These are phyloP conservation scores for Ametastegia equiseti DNA, from an alignment of 2,888 invertebrate species.

Conservation along the genomic window DNA sequence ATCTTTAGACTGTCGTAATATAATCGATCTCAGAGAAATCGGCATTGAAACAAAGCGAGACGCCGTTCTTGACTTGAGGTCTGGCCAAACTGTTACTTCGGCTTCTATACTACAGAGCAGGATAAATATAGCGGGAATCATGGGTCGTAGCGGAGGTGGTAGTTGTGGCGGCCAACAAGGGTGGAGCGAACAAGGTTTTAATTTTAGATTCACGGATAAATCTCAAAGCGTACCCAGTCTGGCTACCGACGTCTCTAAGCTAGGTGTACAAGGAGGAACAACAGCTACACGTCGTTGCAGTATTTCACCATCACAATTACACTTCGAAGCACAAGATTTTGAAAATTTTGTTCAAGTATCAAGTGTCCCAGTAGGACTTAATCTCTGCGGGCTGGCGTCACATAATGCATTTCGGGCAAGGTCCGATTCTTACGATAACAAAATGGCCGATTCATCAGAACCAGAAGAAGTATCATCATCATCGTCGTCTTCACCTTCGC, in stretches of 20 bases:
- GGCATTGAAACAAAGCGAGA: slow-evolving; percentile 69
- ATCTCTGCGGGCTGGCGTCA: slow-evolving; percentile 79
- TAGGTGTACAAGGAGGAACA: no score
- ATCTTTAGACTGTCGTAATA: slow-evolving; percentile 71
- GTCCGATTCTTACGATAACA: slow-evolving; percentile 57
- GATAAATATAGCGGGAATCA: slow-evolving; percentile 70
- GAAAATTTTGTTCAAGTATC: slow-evolving; percentile 75
- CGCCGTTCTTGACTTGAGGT: slow-evolving; percentile 67
- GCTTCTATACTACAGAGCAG: slow-evolving; percentile 62
- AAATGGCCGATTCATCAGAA: slow-evolving; percentile 61
- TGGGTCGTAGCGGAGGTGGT: slow-evolving; percentile 57
- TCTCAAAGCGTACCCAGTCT: slow-evolving; percentile 75
- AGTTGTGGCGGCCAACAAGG: slow-evolving; percentile 60
- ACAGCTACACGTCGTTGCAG: slow-evolving; percentile 50
- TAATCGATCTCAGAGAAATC: slow-evolving; percentile 72
- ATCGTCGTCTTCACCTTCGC: slow-evolving; percentile 24
- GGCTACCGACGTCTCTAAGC: slow-evolving; percentile 67
- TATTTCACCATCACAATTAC: slow-evolving; percentile 58
- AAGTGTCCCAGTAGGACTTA: slow-evolving; percentile 83
- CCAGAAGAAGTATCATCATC: slow-evolving; percentile 34
- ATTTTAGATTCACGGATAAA: slow-evolving; percentile 75
- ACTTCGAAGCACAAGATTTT: slow-evolving; percentile 56
- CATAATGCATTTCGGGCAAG: slow-evolving; percentile 64
- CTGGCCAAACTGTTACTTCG: slow-evolving; percentile 63
- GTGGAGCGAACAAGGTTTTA: slow-evolving; percentile 68